Evolutionary conservation across 2,797 vertebrate species (phyloP).

Genomic region (Pyrrhura leucotis): DNA sequence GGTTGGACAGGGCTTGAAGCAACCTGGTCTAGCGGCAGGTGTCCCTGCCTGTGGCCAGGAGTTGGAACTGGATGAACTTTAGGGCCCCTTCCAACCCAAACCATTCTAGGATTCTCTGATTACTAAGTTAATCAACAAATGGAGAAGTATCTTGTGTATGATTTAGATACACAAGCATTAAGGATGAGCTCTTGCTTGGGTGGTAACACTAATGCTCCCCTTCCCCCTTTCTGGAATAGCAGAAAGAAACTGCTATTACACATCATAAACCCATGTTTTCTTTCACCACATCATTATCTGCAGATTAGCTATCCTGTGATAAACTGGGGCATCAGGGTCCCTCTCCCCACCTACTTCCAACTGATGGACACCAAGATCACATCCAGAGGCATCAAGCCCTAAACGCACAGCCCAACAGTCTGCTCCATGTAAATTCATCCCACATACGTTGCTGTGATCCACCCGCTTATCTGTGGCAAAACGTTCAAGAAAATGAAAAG

Average conservation of each 20-base stretch:
- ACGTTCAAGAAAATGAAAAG: background rate
- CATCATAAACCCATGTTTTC: background rate
- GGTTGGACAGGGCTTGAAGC: background rate
- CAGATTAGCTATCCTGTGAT: background rate
- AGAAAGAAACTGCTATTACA: background rate
- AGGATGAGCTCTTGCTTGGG: background rate
- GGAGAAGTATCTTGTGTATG: rapidly evolving
- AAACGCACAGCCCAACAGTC: rapidly evolving
- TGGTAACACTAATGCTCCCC: rapidly evolving
- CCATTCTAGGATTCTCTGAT: background rate
- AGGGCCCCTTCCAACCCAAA: background rate
- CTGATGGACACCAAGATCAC: background rate
- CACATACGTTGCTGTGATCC: background rate
- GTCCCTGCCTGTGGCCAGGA: background rate
- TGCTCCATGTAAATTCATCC: rapidly evolving
- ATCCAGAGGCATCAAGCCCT: background rate
- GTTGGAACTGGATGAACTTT: background rate
- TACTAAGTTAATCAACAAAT: background rate
- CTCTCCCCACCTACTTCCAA: background rate
- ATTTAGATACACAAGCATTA: rapidly evolving
- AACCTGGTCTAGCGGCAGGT: background rate
- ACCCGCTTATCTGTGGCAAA: background rate
- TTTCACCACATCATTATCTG: rapidly evolving
- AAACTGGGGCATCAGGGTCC: rapidly evolving
- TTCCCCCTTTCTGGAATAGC: background rate